phyloP scores from a whole-genome alignment of 2,797 vertebrate species.

The Eremophila alpestris region DNA sequence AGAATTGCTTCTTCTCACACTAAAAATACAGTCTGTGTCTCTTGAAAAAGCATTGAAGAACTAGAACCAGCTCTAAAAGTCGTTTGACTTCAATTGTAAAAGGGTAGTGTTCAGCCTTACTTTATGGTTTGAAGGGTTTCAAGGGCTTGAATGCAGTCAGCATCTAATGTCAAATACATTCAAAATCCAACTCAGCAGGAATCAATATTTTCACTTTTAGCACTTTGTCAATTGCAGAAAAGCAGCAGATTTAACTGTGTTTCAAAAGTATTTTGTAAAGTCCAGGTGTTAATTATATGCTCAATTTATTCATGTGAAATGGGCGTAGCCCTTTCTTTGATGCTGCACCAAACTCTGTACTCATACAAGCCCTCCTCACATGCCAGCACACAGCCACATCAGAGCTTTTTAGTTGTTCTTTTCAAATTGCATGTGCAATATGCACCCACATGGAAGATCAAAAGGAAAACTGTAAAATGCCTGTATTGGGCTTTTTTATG shows the following conservation, averaged over 20 bases:
- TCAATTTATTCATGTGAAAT: constrained; percentile 63
- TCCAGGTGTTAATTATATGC: constrained; percentile 66
- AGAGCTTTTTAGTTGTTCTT: neutral
- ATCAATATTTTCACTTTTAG: constrained; percentile 24
- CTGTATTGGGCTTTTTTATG: constrained; percentile 38
- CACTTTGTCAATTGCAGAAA: neutral
- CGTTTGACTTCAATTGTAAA: neutral
- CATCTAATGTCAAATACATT: neutral
- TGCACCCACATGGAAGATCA: constrained; percentile 55
- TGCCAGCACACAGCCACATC: constrained; percentile 29
- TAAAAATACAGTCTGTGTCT: neutral
- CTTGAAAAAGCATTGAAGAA: neutral
- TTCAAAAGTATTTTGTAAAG: constrained; percentile 40
- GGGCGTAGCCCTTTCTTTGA: constrained; percentile 30
- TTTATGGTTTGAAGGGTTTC: neutral
- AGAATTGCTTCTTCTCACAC: neutral
- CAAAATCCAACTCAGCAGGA: neutral
- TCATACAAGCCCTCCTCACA: constrained; percentile 28
- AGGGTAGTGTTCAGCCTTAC: neutral
- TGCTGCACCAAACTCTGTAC: neutral
- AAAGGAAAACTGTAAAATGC: constrained; percentile 60
- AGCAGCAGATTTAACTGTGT: constrained; percentile 35
- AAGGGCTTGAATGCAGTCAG: neutral
- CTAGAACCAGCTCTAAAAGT: neutral
- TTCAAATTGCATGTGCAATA: constrained; percentile 44